phyloP scores from a whole-genome alignment of 2,113 vertebrate species.

The Hippopotamus amphibius region DNA sequence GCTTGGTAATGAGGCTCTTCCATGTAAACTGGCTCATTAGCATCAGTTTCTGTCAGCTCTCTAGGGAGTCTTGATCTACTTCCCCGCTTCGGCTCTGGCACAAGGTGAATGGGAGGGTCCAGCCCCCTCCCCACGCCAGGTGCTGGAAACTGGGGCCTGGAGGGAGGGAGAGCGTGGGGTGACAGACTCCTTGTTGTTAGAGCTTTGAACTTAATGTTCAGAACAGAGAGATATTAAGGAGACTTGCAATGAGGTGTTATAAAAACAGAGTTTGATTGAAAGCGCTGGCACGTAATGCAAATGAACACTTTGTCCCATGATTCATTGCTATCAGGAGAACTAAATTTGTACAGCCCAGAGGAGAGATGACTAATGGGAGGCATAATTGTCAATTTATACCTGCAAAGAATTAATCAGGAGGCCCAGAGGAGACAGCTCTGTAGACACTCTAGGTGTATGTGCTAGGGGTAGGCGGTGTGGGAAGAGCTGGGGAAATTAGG shows the following conservation, averaged over 20 bases:
- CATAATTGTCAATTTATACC: slow-evolving; percentile 67
- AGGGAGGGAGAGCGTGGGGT: background rate
- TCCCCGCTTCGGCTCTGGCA: background rate
- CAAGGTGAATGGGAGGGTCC: background rate
- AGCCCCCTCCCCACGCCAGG: background rate
- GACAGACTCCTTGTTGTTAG: background rate
- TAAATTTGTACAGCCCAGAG: slow-evolving; percentile 75
- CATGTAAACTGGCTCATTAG: slow-evolving; percentile 66
- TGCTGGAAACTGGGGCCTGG: background rate
- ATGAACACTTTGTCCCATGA: slow-evolving; percentile 73
- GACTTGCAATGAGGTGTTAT: slow-evolving; percentile 76
- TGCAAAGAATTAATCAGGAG: slow-evolving; percentile 80
- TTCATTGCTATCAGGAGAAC: slow-evolving; percentile 74
- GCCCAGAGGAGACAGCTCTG: slow-evolving; percentile 50
- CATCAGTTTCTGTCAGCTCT: slow-evolving; percentile 69
- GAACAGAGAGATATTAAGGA: slow-evolving; percentile 77
- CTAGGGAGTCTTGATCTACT: slow-evolving; percentile 40
- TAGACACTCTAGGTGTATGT: background rate
- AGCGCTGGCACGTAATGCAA: slow-evolving; percentile 72
- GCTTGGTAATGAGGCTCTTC: slow-evolving; percentile 29
- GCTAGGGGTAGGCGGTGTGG: background rate
- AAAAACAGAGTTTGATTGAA: slow-evolving; percentile 81
- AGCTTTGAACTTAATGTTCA: slow-evolving; percentile 64
- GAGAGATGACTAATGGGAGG: slow-evolving; percentile 74
- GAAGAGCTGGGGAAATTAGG: slow-evolving; percentile 29